Percentiles rank a stretch among this genome's conserved stretches.
Evolutionary conservation across 2,888 invertebrate species (phyloP).

Genomic region (Amphiduros pacificus): DNA sequence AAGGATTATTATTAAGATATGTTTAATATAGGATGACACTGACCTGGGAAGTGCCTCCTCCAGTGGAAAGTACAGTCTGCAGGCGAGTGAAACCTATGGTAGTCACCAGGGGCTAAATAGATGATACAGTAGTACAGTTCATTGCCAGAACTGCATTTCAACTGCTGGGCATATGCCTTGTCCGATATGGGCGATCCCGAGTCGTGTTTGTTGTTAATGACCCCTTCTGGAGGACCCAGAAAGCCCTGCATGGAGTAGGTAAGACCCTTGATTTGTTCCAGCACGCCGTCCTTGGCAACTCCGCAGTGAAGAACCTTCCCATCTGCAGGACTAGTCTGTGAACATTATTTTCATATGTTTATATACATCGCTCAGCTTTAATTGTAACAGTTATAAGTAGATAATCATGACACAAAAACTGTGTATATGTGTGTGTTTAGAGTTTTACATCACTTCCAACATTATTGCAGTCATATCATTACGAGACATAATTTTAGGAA

Average conservation of each 20-base stretch:
- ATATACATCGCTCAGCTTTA: no score
- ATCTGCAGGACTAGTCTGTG: slow-evolving; percentile 75
- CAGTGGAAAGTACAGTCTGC: slow-evolving; percentile 83
- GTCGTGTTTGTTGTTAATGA: background rate
- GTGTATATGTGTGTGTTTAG: no score
- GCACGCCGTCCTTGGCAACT: slow-evolving; percentile 76
- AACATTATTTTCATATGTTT: slow-evolving; percentile 1
- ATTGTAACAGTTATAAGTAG: no score
- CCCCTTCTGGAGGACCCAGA: slow-evolving; percentile 65
- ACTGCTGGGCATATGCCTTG: slow-evolving; percentile 30
- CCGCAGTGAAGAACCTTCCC: slow-evolving; percentile 90
- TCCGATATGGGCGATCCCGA: slow-evolving; percentile 55
- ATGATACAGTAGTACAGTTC: slow-evolving; percentile 90
- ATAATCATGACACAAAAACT: background rate
- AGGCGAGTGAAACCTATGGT: slow-evolving; percentile 94
- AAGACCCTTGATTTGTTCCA: slow-evolving; percentile 96
- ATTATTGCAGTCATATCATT: no score
- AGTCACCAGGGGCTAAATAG: slow-evolving; percentile 97
- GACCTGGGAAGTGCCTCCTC: slow-evolving; percentile 89
- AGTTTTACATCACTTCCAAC: no score
- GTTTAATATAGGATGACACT: no score
- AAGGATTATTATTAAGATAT: no score
- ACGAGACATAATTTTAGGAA: no score
- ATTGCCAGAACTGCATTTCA: slow-evolving; percentile 39
- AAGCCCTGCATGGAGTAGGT: slow-evolving; percentile 89